Conservation (phyloP, 2,797 vertebrate species). For the Lepidocolaptes lacrymiger region DNA sequence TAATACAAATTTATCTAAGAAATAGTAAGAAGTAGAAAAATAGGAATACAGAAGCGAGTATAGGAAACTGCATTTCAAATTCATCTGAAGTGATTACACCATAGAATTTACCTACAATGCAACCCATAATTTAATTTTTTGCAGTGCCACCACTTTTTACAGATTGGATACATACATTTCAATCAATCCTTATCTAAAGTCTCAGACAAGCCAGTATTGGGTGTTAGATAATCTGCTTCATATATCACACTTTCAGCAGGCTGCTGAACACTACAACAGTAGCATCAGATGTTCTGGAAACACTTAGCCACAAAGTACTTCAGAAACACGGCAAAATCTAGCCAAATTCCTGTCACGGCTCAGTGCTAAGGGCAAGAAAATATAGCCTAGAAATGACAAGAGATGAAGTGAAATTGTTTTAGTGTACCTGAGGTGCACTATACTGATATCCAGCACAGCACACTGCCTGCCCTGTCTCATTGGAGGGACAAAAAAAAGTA, state of each 20-base stretch:
- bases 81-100: conserved; percentile 35
- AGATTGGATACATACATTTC: background rate
- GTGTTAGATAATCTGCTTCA: background rate
- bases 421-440: background rate
- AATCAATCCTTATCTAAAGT: conserved; percentile 18
- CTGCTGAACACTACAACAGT: background rate
- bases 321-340: background rate
- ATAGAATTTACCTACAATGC: conserved; percentile 55
- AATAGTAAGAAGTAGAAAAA: conserved; percentile 42
- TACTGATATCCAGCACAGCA: background rate
- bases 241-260: background rate
- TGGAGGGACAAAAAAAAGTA: background rate
- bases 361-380: background rate
- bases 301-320: background rate
- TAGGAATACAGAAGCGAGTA: conserved; percentile 13
- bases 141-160: background rate
- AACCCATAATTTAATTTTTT: conserved; percentile 39
- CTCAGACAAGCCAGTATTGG: background rate
- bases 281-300: conserved; percentile 24
- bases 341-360: background rate
- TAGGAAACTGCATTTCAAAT: conserved; percentile 17
- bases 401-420: conserved; percentile 1
- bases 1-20: conserved; percentile 42
- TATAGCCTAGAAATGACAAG: background rate
- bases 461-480: background rate